These are phyloP conservation scores for Morinoia aosen DNA, from an alignment of 2,888 invertebrate species.

Conservation along the genomic window DNA sequence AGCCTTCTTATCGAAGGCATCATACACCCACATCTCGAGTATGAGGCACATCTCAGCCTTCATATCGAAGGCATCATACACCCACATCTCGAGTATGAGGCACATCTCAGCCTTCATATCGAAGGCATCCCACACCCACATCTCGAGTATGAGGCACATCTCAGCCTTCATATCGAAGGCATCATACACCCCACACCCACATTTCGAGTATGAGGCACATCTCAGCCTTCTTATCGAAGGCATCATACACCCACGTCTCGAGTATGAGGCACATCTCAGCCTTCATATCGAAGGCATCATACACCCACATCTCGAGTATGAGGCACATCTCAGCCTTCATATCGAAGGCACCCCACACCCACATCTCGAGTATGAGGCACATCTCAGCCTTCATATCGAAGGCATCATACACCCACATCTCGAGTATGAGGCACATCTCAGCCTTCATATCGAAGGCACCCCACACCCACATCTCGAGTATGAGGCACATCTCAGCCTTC, in stretches of 20 bases:
- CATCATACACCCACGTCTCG: conserved; percentile 86
- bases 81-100: too few relatives aligned
- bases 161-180: conserved; percentile 94
- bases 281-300: conserved; percentile 95
- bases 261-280: conserved; percentile 96
- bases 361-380: conserved; percentile 98
- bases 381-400: conserved; percentile 94
- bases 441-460: too few relatives aligned
- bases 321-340: too few relatives aligned
- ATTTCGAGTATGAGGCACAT: too few relatives aligned
- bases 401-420: conserved; percentile 88
- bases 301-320: too few relatives aligned
- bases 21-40: conserved; percentile 90
- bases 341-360: conserved; percentile 75
- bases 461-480: conserved; percentile 93
- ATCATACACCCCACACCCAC: conserved; percentile 81
- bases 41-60: conserved; percentile 96
- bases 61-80: conserved; percentile 95
- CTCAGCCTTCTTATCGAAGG: too few relatives aligned
- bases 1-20: too few relatives aligned
- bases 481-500: conserved; percentile 94
- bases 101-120: too few relatives aligned
- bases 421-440: too few relatives aligned
- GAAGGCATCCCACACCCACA: conserved; percentile 80
- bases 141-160: conserved; percentile 96